Base-by-base conservation (phyloP, 2,797 vertebrate genomes). In the Typhlichthys eigenmanni region DNA sequence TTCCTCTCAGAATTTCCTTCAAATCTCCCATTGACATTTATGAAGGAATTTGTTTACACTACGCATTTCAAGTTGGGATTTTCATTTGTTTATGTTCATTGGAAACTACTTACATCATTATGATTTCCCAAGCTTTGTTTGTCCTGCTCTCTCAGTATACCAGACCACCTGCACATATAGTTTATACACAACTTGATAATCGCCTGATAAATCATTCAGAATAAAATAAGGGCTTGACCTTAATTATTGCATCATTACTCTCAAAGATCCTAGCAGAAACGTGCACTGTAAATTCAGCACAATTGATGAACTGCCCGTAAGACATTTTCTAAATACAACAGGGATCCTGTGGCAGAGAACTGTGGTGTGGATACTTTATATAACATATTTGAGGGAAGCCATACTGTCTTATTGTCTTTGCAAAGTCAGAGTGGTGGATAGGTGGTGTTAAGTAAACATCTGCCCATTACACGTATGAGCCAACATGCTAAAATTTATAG, bases 391-490 rank as follows among this genome's bases (percentile, higher is more conserved):
- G 34, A 16, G 54, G 54, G 13, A 34, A 60, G 16, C 57, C 19
- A 48, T 60, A 55, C 53, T 59, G 56, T 60, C 61, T 49, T 54
- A 51, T 14, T 14, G 49, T 50, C n/a, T n/a, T n/a, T 16, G 46
- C 47, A 29, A 24, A 8, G 49, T 52, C 2, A 4, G 6, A 13
- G 58, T 38, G 19, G 43, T 45, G 17, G 52, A 8, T 34, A 57
- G 1, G 32, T 8, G 8, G 54, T 71, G 65, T 74, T 58, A 56
- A 72, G 63, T 68, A 72, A 75, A 79, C 71, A 81, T 56, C 48
- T 62, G 52, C 13, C 43, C 11, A 66, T 59, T 48, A 51, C 13
- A 57, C 58, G 64, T 60, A 59, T 63, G 64, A 58, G 55, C 66
- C 61, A 54, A 47, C 47, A 2, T 13, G 19, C 59, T 34, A 64